These are phyloP conservation scores for Nerophis lumbriciformis DNA, from an alignment of 2,113 vertebrate genomes.

Conservation along the genomic window DNA sequence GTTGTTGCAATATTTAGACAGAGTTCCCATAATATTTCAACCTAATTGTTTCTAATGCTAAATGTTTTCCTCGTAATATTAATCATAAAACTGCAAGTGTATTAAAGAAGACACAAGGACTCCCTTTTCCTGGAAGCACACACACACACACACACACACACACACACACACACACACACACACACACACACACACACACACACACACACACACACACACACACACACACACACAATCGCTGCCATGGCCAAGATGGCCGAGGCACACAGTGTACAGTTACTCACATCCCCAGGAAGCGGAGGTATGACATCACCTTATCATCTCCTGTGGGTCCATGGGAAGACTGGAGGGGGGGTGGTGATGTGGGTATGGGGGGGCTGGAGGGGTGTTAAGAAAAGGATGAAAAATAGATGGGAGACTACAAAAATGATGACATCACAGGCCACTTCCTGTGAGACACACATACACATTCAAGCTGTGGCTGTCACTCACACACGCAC, in stretches of 20 bases:
- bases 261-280: constrained; percentile 66
- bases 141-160: constrained; percentile 10
- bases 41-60: no score
- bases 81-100: no score
- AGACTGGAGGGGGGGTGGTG: constrained; percentile 10
- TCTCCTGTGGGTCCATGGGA: constrained; percentile 53
- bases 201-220: constrained; percentile 17
- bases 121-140: neutral
- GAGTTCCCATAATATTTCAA: no score
- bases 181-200: constrained; percentile 19
- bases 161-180: constrained; percentile 24
- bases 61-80: no score
- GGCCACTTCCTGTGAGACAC: constrained; percentile 7
- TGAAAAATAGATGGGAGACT: constrained; percentile 8
- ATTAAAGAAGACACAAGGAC: neutral
- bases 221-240: constrained; percentile 22
- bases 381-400: constrained; percentile 11
- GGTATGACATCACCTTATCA: constrained; percentile 68
- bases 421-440: constrained; percentile 2
- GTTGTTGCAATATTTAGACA: no score
- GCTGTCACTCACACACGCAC: constrained; percentile 12
- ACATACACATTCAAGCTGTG: constrained; percentile 7
- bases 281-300: constrained; percentile 64
- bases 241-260: constrained; percentile 22
- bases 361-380: neutral